Conservation (phyloP, 2,888 invertebrate genomes). For the Myopa testacea region DNA sequence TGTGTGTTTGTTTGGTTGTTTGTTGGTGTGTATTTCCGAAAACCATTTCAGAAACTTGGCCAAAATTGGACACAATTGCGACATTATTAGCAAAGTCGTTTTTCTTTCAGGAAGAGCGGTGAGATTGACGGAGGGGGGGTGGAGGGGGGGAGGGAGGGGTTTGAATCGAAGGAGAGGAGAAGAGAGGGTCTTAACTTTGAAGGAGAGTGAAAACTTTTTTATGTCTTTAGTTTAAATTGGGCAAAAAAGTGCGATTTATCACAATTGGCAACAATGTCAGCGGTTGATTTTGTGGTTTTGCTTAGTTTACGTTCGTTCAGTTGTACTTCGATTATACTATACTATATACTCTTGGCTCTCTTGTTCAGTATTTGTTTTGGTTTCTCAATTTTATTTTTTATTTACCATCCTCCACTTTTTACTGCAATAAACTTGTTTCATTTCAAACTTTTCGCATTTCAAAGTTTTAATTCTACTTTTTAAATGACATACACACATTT, state of each 20-base stretch:
- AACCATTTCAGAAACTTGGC: conserved; percentile 5
- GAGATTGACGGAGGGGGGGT: neutral
- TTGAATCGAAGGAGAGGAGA: neutral
- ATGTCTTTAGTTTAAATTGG: conserved; percentile 50
- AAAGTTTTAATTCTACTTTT: too few species aligned
- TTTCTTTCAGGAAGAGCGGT: neutral
- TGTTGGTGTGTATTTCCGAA: neutral
- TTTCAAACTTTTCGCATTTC: neutral
- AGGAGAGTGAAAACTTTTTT: neutral
- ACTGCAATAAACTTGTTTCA: neutral
- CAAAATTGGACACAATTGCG: conserved; percentile 35
- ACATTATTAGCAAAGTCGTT: conserved; percentile 24
- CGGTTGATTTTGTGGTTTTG: neutral
- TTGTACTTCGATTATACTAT: neutral
- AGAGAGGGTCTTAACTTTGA: neutral
- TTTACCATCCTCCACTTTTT: neutral
- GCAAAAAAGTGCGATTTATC: conserved; percentile 60
- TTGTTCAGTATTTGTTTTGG: neutral
- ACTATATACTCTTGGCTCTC: neutral
- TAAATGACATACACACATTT: too few species aligned
- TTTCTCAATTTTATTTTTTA: neutral
- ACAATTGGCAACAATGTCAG: conserved; percentile 53
- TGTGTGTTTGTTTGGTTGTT: neutral
- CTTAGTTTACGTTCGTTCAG: neutral
- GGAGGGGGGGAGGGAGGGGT: neutral